Evolutionary conservation across 2,888 invertebrate genomes (phyloP).

Genomic region (Acronicta alni): DNA sequence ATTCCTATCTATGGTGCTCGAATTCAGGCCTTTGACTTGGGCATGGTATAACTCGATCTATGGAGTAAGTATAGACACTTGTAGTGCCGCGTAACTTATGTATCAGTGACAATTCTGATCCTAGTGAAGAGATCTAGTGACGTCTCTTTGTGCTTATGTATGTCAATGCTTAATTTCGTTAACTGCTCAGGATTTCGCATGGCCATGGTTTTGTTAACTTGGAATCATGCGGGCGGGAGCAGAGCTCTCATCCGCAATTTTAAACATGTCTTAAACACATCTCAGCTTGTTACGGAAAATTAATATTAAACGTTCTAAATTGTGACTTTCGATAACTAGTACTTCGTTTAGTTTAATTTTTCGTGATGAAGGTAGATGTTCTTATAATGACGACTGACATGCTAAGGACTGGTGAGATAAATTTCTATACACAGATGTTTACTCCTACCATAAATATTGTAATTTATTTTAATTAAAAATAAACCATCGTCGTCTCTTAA

Average conservation of each 20-base stretch:
- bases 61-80: conserved; percentile 9
- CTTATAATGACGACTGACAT: conserved; percentile 31
- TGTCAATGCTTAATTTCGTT: conserved; percentile 12
- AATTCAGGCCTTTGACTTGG: conserved; percentile 37
- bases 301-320: conserved; percentile 5
- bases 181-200: conserved; percentile 7
- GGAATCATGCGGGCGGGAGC: conserved; percentile 20
- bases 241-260: conserved; percentile 26
- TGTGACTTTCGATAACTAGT: conserved; percentile 20
- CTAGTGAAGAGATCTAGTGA: conserved; percentile 7
- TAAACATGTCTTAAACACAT: conserved; percentile 15
- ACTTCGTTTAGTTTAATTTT: conserved; percentile 14
- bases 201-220: conserved; percentile 21
- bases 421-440: conserved; percentile 73
- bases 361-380: conserved; percentile 21
- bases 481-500: conserved; percentile 68
- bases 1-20: conserved; percentile 55
- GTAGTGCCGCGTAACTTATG: conserved; percentile 1
- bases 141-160: conserved; percentile 13
- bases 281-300: conserved; percentile 11
- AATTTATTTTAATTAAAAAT: conserved; percentile 59
- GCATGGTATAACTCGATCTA: conserved; percentile 41
- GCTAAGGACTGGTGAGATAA: conserved; percentile 63
- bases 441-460: conserved; percentile 54
- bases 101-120: conserved; percentile 3